These are phyloP conservation scores for Ptiloglossa arizonensis DNA, from an alignment of 1,140 invertebrate genomes.

Conservation along the genomic window DNA sequence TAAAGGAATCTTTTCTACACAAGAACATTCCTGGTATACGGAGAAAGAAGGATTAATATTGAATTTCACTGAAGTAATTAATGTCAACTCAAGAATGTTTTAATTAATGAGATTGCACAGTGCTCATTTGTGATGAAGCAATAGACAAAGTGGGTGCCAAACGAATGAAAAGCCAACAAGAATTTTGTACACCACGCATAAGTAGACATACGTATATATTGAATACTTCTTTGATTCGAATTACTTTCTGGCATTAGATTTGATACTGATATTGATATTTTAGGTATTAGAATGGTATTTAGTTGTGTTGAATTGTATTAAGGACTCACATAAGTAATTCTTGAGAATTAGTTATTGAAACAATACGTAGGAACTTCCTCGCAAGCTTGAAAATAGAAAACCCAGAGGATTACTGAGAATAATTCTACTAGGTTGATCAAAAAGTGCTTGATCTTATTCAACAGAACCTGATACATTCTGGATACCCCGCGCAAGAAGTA, in stretches of 20 bases:
- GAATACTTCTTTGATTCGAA: neutral
- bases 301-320: neutral
- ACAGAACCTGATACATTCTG: neutral
- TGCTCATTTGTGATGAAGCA: slow-evolving; percentile 20
- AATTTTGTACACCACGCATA: slow-evolving; percentile 31
- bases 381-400: neutral
- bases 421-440: neutral
- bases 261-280: neutral
- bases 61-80: slow-evolving; percentile 28
- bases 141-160: slow-evolving; percentile 36
- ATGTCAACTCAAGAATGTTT: slow-evolving; percentile 3
- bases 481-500: neutral
- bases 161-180: slow-evolving; percentile 25
- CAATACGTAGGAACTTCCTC: slow-evolving; percentile 42
- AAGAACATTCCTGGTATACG: slow-evolving; percentile 40
- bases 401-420: neutral
- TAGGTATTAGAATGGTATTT: neutral
- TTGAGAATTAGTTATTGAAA: neutral
- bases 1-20: slow-evolving; percentile 5
- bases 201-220: neutral
- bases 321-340: neutral
- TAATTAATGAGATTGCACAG: neutral
- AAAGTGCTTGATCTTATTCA: neutral
- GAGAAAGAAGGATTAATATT: slow-evolving; percentile 7
- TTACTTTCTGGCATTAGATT: neutral